Evolutionary conservation across 2,888 invertebrate genomes (phyloP), one percentile per base, ranked within the genome.

Genomic region (Sminthurides aquaticus): DNA sequence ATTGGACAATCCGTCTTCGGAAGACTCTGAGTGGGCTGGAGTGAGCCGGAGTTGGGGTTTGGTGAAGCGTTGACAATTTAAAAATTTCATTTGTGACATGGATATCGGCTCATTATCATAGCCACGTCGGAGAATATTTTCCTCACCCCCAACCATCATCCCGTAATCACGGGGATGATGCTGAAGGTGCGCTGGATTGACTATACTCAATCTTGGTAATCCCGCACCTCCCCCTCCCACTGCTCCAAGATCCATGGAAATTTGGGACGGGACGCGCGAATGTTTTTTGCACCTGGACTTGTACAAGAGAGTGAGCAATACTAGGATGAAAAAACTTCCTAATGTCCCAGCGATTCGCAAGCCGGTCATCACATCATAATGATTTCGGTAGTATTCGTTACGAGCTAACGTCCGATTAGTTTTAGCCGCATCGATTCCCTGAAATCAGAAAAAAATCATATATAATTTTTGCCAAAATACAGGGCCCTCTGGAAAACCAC

Each of bases 281-380:
- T 64, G 64, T 52, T 70, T 68, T 76, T 82, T 82, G 76, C 82
- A 82, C 75, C 88, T 88, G 79, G 90, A 91, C 80, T 94, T 94
- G 82, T 91, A 93, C 71, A 93, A 85, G 75, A 94, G 89, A 77
- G 93, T 84, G 78, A 93, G 87, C 57, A 92, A 91, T 88, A 93
- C 92, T 76, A 93, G 83, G 70, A 89, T 88, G 81, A 93, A 93
- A 80, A 93, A 91, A 75, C 91, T 91, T 76, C 92, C 91, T 61
- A 94, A 82, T 2, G 93, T 93, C 75, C 90, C 90, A 75, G 93
- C 93, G 80, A 93, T 93, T 72, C 92, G 85, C 71, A 93, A 86
- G 73, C 93, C 93, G 76, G 92, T 93, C 91, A 91, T 92, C 79
- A 89, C 89, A 83, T 93, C 91, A 81, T 94, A 94, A 48, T 91